Evolutionary conservation across 2,113 vertebrate genomes (phyloP).

Genomic region (Sitta europaea): DNA sequence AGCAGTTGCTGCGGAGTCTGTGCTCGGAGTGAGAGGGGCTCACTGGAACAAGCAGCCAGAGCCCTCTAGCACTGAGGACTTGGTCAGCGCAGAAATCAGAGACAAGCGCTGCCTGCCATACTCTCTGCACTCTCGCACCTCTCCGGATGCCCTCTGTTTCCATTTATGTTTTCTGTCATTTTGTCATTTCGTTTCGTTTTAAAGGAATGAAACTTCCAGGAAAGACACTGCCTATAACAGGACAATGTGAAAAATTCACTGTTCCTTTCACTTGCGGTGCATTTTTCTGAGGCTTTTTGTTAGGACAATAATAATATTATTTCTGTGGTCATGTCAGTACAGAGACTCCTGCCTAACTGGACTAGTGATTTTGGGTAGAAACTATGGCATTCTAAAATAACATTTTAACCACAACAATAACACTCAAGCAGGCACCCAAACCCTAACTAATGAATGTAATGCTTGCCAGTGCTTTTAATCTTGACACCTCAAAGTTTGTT

Average conservation of each 20-base stretch:
- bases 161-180: not conserved
- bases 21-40: not conserved
- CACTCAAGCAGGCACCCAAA: not conserved
- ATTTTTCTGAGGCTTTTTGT: not conserved
- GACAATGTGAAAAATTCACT: not conserved
- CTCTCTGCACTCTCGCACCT: not conserved
- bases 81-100: not conserved
- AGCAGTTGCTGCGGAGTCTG: not conserved
- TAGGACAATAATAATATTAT: not conserved
- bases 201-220: not conserved
- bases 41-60: not conserved
- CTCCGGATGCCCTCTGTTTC: not conserved
- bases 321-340: not conserved
- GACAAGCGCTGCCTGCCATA: not conserved
- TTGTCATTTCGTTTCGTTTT: not conserved
- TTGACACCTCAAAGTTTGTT: not conserved
- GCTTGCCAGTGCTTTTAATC: not conserved
- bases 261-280: not conserved
- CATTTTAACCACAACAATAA: not conserved
- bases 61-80: not conserved
- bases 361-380: not conserved
- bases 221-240: not conserved
- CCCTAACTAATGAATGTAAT: not conserved
- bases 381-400: not conserved
- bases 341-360: not conserved